Percentiles rank a stretch among this genome's conserved stretches.
phyloP scores from a whole-genome alignment of 37 sponge, comb jelly and placozoan genomes.

The Bolinopsis microptera region DNA sequence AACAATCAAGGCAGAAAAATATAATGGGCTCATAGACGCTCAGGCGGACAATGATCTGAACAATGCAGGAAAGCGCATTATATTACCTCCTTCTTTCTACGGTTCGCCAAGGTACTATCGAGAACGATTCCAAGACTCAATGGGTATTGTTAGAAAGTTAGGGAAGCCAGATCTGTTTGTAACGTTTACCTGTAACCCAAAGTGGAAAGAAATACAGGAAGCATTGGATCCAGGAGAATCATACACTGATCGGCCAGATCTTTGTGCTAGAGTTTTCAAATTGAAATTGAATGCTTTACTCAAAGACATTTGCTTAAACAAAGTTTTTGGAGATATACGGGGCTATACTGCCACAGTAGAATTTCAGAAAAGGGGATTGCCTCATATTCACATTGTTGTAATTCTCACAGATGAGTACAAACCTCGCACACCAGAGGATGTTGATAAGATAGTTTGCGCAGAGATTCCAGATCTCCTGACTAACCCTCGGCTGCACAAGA shows the following conservation, averaged over 20 bases:
- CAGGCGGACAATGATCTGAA: background rate
- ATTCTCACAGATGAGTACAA: background rate
- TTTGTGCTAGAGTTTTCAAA: conserved; percentile 1
- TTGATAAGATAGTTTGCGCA: conserved; percentile 3
- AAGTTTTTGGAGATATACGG: background rate
- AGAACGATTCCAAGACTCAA: background rate
- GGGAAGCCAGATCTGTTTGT: conserved; percentile 13
- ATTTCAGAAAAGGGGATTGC: conserved; percentile 36
- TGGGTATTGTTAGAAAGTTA: background rate
- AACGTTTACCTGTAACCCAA: background rate
- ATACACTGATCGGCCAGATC: background rate
- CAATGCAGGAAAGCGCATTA: background rate
- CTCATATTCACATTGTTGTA: conserved; percentile 29
- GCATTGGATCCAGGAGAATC: background rate
- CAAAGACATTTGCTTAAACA: background rate
- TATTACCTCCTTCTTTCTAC: conserved; percentile 2
- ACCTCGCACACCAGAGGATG: background rate
- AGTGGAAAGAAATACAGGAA: conserved; percentile 2
- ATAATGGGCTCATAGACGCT: background rate
- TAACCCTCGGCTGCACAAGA: background rate
- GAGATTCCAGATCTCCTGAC: background rate
- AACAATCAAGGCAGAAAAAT: background rate
- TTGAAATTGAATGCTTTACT: background rate
- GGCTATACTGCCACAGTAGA: background rate
- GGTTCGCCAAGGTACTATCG: background rate